Percentiles rank a stretch among this genome's conserved stretches.
Conservation (phyloP, 2,888 invertebrate genomes). For the Euzophera pinguis region DNA sequence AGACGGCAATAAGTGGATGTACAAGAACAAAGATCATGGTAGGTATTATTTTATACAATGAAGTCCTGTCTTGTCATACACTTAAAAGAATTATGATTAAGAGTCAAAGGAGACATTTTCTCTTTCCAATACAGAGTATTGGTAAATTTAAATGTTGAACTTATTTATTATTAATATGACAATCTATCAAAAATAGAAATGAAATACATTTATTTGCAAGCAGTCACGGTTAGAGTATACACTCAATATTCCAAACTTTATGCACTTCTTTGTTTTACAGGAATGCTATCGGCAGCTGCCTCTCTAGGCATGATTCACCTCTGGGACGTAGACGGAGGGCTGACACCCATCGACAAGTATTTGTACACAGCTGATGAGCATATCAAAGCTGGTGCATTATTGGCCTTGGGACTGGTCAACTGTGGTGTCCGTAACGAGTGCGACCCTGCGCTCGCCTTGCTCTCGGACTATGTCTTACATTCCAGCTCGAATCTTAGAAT, state of each 20-base stretch:
- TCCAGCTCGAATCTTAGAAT: constrained; percentile 90
- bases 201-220: too few species aligned
- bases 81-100: too few species aligned
- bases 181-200: too few species aligned
- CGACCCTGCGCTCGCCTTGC: constrained; percentile 97
- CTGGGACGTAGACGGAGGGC: constrained; percentile 99
- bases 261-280: constrained; percentile 29
- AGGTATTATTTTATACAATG: too few species aligned
- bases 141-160: too few species aligned
- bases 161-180: too few species aligned
- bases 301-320: constrained; percentile 96
- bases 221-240: too few species aligned
- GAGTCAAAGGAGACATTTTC: too few species aligned
- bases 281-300: constrained; percentile 98
- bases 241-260: background rate
- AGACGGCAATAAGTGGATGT: constrained; percentile 91
- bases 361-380: constrained; percentile 96
- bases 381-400: constrained; percentile 97
- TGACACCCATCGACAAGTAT: constrained; percentile 99
- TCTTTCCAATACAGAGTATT: too few species aligned
- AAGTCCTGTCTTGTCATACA: too few species aligned
- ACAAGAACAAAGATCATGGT: constrained; percentile 97
- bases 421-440: constrained; percentile 98
- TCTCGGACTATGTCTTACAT: constrained; percentile 96
- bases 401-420: constrained; percentile 98